These are phyloP conservation scores for Sebastes hopkinsi DNA, from an alignment of 2,797 vertebrate genomes.

Conservation along the genomic window DNA sequence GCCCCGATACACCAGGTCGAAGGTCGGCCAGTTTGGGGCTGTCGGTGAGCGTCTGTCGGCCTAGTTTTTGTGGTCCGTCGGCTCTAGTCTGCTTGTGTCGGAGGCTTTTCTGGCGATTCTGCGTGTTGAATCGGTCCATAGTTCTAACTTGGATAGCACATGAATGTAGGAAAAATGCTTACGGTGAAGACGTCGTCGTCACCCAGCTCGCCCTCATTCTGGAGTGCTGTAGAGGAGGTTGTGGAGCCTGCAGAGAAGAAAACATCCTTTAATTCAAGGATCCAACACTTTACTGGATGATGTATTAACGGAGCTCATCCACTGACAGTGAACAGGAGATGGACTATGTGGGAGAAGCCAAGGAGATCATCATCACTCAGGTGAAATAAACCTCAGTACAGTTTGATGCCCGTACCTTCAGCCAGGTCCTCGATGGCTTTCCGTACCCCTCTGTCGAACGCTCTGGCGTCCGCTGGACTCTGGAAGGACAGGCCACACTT, in stretches of 20 bases:
- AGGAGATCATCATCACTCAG: not conserved
- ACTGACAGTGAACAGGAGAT: not conserved
- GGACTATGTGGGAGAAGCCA: not conserved
- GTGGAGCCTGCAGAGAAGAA: slow-evolving; percentile 89
- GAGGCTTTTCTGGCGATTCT: accelerated
- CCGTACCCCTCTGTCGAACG: slow-evolving; percentile 96
- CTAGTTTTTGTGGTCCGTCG: no score
- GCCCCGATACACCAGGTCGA: no score
- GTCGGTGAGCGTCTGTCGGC: no score
- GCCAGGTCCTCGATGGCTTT: slow-evolving; percentile 98
- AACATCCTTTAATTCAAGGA: not conserved
- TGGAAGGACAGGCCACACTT: slow-evolving; percentile 97
- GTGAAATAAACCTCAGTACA: not conserved
- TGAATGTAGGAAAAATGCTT: slow-evolving; percentile 70
- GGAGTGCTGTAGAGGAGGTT: slow-evolving; percentile 96
- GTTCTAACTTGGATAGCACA: not conserved
- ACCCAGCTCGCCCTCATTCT: slow-evolving; percentile 96
- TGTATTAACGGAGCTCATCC: not conserved
- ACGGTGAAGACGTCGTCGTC: slow-evolving; percentile 99
- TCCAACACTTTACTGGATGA: no score
- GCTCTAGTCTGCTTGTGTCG: no score
- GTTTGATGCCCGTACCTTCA: slow-evolving; percentile 84
- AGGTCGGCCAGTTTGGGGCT: no score
- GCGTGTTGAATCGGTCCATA: no score
- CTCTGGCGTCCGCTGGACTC: slow-evolving; percentile 96